phyloP scores from a whole-genome alignment of 2,888 invertebrate genomes.

The Ellobium chinense region DNA sequence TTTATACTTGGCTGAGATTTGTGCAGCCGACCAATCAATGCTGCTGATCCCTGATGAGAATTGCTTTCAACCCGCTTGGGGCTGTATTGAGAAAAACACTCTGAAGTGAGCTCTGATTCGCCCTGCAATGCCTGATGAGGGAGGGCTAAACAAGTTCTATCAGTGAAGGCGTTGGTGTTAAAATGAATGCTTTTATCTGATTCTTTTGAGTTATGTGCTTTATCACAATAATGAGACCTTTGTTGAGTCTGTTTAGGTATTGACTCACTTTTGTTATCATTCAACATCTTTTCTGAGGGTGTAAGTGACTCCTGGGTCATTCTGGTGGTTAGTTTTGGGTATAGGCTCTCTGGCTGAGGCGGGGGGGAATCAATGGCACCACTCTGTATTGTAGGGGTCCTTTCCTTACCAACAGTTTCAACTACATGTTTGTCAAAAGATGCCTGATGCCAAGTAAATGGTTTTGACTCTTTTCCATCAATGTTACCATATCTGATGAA shows the following conservation, averaged over 20 bases:
- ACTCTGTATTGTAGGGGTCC: not conserved
- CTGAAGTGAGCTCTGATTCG: not conserved
- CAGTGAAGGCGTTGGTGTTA: not conserved
- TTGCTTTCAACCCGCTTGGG: not conserved
- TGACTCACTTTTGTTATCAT: not conserved
- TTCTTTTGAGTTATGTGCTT: not conserved
- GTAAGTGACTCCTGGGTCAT: not conserved
- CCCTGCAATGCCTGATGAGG: not conserved
- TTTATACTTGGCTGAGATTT: conserved; percentile 32
- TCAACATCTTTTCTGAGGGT: not conserved
- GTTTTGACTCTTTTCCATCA: conserved; percentile 10
- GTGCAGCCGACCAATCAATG: conserved; percentile 11
- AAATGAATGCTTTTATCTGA: not conserved
- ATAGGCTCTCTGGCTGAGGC: not conserved
- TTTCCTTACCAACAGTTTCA: not conserved
- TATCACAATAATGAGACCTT: not conserved
- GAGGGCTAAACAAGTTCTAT: not conserved
- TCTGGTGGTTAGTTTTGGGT: not conserved
- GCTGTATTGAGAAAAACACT: not conserved
- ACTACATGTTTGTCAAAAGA: too few species aligned
- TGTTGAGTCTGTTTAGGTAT: not conserved
- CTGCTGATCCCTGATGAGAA: not conserved
- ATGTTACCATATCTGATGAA: not conserved
- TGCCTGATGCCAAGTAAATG: too few species aligned
- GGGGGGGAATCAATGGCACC: not conserved